Conservation (phyloP, 2,113 vertebrate genomes). For the Leptodactylus fuscus region DNA sequence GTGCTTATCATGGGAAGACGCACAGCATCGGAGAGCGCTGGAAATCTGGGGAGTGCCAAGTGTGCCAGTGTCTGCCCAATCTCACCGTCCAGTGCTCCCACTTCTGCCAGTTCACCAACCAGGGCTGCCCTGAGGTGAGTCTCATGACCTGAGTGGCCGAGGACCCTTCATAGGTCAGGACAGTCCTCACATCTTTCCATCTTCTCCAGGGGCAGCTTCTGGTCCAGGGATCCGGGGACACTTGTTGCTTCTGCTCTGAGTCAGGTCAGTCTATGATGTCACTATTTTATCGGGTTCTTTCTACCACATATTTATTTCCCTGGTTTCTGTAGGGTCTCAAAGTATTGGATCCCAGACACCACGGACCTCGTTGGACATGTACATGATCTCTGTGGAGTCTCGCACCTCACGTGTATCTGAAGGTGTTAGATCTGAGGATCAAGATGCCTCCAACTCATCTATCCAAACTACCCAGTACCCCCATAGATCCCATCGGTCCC, state of each 20-base stretch:
- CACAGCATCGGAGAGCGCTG: slow-evolving; percentile 79
- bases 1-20: slow-evolving; percentile 73
- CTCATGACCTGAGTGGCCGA: no score
- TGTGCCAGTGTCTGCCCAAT: slow-evolving; percentile 82
- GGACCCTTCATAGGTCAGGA: no score
- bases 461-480: no score
- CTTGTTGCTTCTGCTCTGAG: slow-evolving; percentile 80
- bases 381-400: background rate
- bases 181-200: background rate
- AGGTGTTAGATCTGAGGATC: background rate
- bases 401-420: background rate
- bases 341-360: background rate
- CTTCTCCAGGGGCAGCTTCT: slow-evolving; percentile 76
- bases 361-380: no score
- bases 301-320: background rate
- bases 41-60: slow-evolving; percentile 75
- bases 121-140: slow-evolving; percentile 83
- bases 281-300: background rate
- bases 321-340: background rate
- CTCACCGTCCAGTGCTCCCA: slow-evolving; percentile 74
- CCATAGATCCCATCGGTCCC: no score
- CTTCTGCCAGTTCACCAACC: slow-evolving; percentile 75
- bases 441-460: background rate
- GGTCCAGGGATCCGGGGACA: slow-evolving; percentile 72
- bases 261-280: slow-evolving; percentile 63